Evolutionary conservation across 2,888 invertebrate species (phyloP).

Genomic region (Liopterus haemorrhoidalis): DNA sequence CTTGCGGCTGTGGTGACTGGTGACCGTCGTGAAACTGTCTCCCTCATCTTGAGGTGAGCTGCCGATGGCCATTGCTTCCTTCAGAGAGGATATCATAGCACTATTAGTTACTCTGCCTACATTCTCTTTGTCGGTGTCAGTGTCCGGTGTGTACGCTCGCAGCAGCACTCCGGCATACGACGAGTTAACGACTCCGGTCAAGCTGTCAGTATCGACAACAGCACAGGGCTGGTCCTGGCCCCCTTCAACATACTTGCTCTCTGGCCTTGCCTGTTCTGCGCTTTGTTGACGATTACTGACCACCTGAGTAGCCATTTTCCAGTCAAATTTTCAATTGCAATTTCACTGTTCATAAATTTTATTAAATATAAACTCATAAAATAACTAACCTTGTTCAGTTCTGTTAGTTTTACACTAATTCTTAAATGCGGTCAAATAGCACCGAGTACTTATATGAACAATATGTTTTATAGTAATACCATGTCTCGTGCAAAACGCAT

Average conservation of each 20-base stretch:
- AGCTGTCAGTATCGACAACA: slow-evolving; percentile 50
- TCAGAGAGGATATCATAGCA: slow-evolving; percentile 15
- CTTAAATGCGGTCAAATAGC: slow-evolving; percentile 1
- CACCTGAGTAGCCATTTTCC: slow-evolving; percentile 40
- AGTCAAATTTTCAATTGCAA: slow-evolving; percentile 25
- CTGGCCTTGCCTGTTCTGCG: slow-evolving; percentile 16
- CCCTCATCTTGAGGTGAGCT: slow-evolving; percentile 38
- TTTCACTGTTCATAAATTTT: too few species aligned
- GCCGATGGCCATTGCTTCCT: slow-evolving; percentile 19
- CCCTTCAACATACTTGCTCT: slow-evolving; percentile 42
- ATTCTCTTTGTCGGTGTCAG: slow-evolving; percentile 15
- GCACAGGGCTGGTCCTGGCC: slow-evolving; percentile 64
- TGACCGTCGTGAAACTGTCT: slow-evolving; percentile 42
- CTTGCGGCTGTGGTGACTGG: slow-evolving; percentile 43
- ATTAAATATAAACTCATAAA: too few species aligned
- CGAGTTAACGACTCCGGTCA: slow-evolving; percentile 41
- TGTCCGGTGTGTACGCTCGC: too few species aligned
- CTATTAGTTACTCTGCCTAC: slow-evolving; percentile 22
- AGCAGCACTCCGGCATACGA: too few species aligned
- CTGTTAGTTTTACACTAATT: slow-evolving; percentile 4
- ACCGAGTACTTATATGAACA: slow-evolving; percentile 35
- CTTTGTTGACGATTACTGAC: slow-evolving; percentile 18
- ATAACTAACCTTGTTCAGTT: slow-evolving; percentile 12
- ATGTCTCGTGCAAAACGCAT: slow-evolving; percentile 46
- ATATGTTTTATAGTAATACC: slow-evolving; percentile 43